These are phyloP conservation scores for Actinemys pallida DNA, from an alignment of 2,113 vertebrate genomes.

Conservation along the genomic window DNA sequence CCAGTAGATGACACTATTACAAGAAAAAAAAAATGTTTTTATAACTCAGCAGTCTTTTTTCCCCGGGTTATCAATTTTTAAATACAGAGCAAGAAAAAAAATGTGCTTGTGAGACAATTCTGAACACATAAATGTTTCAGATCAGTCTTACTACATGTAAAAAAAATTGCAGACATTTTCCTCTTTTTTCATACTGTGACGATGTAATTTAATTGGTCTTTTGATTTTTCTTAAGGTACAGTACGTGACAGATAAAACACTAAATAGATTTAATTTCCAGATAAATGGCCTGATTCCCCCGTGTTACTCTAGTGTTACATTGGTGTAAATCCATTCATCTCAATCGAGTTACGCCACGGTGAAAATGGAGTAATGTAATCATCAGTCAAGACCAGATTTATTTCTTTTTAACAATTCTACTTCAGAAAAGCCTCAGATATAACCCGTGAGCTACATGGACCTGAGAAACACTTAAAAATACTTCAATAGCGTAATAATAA, in stretches of 20 bases:
- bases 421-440: constrained; percentile 73
- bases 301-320: constrained; percentile 34
- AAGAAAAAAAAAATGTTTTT: constrained; percentile 28
- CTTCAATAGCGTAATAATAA: constrained; percentile 71
- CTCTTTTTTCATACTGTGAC: constrained; percentile 54
- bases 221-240: constrained; percentile 70
- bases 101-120: constrained; percentile 72
- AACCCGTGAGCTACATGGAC: constrained; percentile 67
- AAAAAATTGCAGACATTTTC: constrained; percentile 56
- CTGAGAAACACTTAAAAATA: constrained; percentile 66
- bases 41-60: constrained; percentile 54
- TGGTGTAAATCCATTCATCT: constrained; percentile 62
- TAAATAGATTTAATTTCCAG: constrained; percentile 60
- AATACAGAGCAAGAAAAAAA: constrained; percentile 68
- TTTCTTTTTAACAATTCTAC: constrained; percentile 75
- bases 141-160: constrained; percentile 36
- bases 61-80: constrained; percentile 81
- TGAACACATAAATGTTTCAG: constrained; percentile 63
- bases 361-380: constrained; percentile 60
- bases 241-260: constrained; percentile 62
- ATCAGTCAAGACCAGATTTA: constrained; percentile 41
- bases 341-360: constrained; percentile 31
- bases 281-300: constrained; percentile 54
- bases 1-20: constrained; percentile 74
- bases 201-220: constrained; percentile 70